These are phyloP conservation scores for Nothocercus julius DNA, from an alignment of 2,113 vertebrate genomes.

Conservation along the genomic window DNA sequence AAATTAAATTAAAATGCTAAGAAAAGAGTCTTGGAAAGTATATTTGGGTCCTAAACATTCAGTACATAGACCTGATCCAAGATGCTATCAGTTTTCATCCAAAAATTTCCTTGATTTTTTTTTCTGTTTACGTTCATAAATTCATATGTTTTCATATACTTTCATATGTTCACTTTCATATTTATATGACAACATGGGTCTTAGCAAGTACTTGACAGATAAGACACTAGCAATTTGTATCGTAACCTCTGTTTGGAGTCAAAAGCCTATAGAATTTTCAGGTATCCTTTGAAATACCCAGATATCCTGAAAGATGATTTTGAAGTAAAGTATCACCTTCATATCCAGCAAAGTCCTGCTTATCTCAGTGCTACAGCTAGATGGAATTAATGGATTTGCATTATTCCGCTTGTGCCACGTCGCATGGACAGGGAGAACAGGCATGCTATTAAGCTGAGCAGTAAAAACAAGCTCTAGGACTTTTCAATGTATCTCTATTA, in stretches of 20 bases:
- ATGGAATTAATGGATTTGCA: not conserved
- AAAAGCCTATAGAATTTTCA: not conserved
- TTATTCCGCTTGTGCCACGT: not conserved
- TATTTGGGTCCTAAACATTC: not conserved
- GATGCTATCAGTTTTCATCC: not conserved
- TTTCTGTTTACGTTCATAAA: not conserved
- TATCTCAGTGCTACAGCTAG: accelerated
- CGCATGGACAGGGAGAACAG: not conserved
- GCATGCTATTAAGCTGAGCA: not conserved
- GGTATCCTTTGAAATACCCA: not conserved
- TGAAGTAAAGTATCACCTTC: not conserved
- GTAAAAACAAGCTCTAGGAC: not conserved
- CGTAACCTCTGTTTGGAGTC: not conserved
- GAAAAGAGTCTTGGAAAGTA: not conserved
- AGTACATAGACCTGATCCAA: not conserved
- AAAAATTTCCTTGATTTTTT: not conserved
- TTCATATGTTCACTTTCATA: not conserved
- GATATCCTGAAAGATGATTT: not conserved
- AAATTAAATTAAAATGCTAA: not conserved
- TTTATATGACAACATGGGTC: not conserved
- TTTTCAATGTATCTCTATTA: not conserved
- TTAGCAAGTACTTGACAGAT: not conserved
- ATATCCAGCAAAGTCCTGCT: not conserved
- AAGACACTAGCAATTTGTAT: not conserved
- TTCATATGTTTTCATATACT: not conserved